Evolutionary conservation across 2,888 invertebrate genomes (phyloP), one percentile per base, ranked within the genome.

Genomic region (Lithophane socia): DNA sequence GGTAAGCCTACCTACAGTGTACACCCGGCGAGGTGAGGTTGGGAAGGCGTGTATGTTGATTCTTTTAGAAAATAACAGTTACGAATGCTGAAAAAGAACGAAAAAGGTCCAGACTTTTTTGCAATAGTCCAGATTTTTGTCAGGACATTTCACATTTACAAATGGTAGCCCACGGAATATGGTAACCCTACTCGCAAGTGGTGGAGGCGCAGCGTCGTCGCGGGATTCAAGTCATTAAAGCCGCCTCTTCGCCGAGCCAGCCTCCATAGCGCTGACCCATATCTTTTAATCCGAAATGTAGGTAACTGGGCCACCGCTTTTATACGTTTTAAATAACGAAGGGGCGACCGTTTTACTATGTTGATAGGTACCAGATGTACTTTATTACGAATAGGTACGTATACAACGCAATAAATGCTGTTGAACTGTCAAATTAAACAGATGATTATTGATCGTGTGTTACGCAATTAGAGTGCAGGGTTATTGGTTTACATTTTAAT

Each of bases 191-290:
- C 49, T 49, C 47, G 4, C 68, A 3, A 77, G 54, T 44, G 61
- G 29, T 13, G 24, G 13, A 21, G 61, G 67, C 66, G 37, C 52
- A 58, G 54, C 54, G 67, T 24, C 72, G 67, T 58, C 72, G 69
- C 67, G 60, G 73, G 83, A 73, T 73, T 70, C 24, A 67, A 76
- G 37, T 76, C 72, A 73, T 84, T 75, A 80, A 18, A 66, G 72
- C 71, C 49, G 64, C 58, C 58, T 58, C 66, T 24, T 13, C 37
- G 69, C 47, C 54, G 21, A 63, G 49, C 69, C 16, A 12, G 69
- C 60, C 21, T 52, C 84, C 66, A 79, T 73, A 61, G 58, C 69
- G 54, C 18, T 82, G 85, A 87, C 86, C 86, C 63, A 86, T 63
- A 83, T 87, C 64, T 75, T 75, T 76, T 63, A 77, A 79, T 79